These are phyloP conservation scores for Perdita meconis DNA, from an alignment of 2,888 invertebrate species.

Conservation along the genomic window DNA sequence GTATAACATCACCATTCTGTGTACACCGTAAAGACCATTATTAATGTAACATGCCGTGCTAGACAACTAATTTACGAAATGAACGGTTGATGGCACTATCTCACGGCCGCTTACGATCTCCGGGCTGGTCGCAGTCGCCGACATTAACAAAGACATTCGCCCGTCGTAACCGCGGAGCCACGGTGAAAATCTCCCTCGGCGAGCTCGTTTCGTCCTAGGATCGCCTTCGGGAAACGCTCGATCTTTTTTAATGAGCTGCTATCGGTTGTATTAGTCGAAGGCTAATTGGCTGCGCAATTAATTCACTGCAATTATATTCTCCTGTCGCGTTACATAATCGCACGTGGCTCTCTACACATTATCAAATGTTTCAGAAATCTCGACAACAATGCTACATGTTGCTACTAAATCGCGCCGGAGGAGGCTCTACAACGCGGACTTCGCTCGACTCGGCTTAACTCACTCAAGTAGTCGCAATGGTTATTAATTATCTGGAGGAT, in stretches of 20 bases:
- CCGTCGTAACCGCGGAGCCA: neutral
- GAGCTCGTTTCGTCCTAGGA: neutral
- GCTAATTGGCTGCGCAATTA: conserved; percentile 15
- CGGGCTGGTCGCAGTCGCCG: neutral
- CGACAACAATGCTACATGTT: neutral
- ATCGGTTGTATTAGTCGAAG: neutral
- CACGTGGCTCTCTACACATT: neutral
- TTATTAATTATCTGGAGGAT: conserved; percentile 65
- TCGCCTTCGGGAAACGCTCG: neutral
- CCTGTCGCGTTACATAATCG: neutral
- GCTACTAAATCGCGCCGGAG: conserved; percentile 12
- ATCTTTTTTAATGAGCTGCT: conserved; percentile 1
- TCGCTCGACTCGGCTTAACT: conserved; percentile 58
- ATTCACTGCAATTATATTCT: conserved; percentile 2
- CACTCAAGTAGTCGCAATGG: conserved; percentile 64
- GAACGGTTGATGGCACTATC: conserved; percentile 40
- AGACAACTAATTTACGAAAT: conserved; percentile 52
- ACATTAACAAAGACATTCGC: conserved; percentile 35
- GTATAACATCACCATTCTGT: neutral
- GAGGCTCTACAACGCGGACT: conserved; percentile 36
- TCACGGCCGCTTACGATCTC: conserved; percentile 10
- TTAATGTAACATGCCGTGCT: conserved; percentile 41
- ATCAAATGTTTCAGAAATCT: neutral
- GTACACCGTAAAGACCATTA: conserved; percentile 49
- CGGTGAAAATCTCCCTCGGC: neutral